Percentiles rank a stretch among this genome's conserved stretches.
Conservation (phyloP, 2,797 vertebrate genomes). For the Podargus strigoides region DNA sequence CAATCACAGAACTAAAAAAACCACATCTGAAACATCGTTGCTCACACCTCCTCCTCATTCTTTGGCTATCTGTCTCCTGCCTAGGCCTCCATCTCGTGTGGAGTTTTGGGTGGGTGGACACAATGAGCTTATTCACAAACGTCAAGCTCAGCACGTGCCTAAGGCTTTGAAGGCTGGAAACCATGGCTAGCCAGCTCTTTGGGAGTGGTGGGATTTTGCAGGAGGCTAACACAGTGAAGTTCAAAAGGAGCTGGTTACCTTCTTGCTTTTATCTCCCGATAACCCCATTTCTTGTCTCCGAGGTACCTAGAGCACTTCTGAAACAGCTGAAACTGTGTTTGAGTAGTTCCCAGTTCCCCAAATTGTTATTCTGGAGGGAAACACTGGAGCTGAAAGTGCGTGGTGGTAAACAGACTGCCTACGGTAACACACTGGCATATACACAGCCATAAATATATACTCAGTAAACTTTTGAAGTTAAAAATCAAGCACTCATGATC, state of each 20-base stretch:
- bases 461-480: background rate
- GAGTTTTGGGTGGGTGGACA: constrained; percentile 36
- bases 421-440: background rate
- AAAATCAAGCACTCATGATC: background rate
- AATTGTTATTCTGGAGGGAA: background rate
- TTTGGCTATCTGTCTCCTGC: constrained; percentile 46
- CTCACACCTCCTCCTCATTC: constrained; percentile 55
- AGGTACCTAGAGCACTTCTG: background rate
- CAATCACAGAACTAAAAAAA: constrained; percentile 3
- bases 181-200: background rate
- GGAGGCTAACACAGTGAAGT: background rate
- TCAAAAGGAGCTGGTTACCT: background rate
- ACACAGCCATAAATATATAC: background rate
- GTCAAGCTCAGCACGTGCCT: background rate
- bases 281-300: background rate
- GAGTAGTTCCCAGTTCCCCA: background rate
- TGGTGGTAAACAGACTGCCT: background rate
- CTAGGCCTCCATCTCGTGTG: background rate
- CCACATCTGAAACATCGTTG: background rate
- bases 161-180: constrained; percentile 9
- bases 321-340: background rate
- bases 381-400: background rate
- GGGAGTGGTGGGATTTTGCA: background rate
- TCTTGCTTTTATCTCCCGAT: background rate
- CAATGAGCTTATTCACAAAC: constrained; percentile 50